Percentiles rank a stretch among this genome's conserved stretches.
These are phyloP conservation scores for Muraenolepis orangiensis DNA, from an alignment of 2,797 vertebrate species.

Conservation along the genomic window DNA sequence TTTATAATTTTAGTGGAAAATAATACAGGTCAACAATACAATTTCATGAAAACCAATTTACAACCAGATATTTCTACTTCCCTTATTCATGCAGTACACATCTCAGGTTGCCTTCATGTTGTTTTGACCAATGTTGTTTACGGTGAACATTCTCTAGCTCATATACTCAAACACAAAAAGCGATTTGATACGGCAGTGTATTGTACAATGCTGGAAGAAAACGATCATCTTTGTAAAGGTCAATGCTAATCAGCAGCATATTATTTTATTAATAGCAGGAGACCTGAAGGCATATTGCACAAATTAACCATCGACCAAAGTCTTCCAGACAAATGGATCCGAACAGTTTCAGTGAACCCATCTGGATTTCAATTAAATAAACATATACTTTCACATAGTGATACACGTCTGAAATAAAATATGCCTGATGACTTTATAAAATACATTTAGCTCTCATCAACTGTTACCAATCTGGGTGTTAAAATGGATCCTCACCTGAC, in stretches of 20 bases:
- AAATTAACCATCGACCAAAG: background rate
- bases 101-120: no score
- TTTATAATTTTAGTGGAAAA: no score
- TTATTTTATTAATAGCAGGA: background rate
- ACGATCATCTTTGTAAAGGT: background rate
- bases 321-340: background rate
- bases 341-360: background rate
- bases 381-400: background rate
- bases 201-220: background rate
- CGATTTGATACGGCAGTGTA: background rate
- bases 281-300: constrained; percentile 1
- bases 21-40: no score
- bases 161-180: background rate
- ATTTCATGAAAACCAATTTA: no score
- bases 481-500: no score
- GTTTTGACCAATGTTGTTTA: no score
- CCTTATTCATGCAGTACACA: no score
- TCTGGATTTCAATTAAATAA: background rate
- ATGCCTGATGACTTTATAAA: background rate
- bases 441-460: no score
- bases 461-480: no score
- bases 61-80: no score
- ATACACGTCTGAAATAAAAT: background rate
- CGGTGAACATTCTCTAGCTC: background rate
- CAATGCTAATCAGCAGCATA: background rate